Evolutionary conservation across 2,888 invertebrate species (phyloP).

Genomic region (Ochropacha duplaris): DNA sequence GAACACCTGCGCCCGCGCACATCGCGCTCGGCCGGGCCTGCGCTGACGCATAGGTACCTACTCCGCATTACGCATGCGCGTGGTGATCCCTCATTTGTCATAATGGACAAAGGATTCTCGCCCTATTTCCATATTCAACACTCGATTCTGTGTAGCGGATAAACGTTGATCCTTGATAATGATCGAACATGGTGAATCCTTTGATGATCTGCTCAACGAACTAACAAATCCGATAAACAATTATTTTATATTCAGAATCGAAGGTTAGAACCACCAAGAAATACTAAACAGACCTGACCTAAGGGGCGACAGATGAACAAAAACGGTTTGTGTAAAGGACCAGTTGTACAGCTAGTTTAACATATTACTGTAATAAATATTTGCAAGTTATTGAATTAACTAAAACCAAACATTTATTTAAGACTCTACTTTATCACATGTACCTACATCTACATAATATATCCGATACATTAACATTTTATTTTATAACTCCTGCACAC

Average conservation of each 20-base stretch:
- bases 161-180: not conserved
- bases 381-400: no score
- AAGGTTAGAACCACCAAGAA: no score
- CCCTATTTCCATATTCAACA: conserved; percentile 12
- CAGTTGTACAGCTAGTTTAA: no score
- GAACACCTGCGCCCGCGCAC: conserved; percentile 37
- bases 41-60: conserved; percentile 10
- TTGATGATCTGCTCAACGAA: not conserved
- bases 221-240: not conserved
- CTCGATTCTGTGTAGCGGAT: conserved; percentile 7
- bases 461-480: not conserved
- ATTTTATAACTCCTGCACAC: not conserved
- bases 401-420: no score
- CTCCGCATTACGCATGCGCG: conserved; percentile 9
- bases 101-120: conserved; percentile 12
- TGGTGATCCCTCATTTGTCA: not conserved
- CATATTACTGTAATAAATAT: no score
- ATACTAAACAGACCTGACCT: no score
- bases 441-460: no score
- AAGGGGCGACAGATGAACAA: no score
- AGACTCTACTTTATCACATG: no score
- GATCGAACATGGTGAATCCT: not conserved
- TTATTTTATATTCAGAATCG: not conserved
- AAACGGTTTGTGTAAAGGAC: no score
- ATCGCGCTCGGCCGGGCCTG: conserved; percentile 1